These are phyloP conservation scores for Cavia aperea DNA, from an alignment of 2,113 vertebrate species.

Conservation along the genomic window DNA sequence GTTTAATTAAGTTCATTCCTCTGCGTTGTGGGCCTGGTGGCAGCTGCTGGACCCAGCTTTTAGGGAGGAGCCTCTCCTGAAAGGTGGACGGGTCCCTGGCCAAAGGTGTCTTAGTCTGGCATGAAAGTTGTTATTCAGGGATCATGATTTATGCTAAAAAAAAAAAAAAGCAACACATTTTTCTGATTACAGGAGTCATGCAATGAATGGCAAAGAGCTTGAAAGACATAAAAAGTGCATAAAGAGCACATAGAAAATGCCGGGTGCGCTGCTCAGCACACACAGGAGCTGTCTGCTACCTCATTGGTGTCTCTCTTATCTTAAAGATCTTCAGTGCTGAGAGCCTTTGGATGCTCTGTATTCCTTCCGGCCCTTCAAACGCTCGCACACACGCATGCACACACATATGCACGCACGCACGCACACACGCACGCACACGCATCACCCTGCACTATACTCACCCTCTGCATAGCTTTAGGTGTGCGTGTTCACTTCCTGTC, in stretches of 20 bases:
- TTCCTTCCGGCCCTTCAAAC: not conserved
- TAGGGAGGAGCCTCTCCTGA: not conserved
- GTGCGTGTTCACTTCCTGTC: not conserved
- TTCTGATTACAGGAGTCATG: not conserved
- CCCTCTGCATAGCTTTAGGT: not conserved
- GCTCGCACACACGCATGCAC: not conserved
- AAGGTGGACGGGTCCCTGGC: not conserved
- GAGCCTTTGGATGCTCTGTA: accelerated
- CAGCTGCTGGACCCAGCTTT: not conserved
- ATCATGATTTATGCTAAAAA: accelerated
- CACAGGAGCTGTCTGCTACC: not conserved
- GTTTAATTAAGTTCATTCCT: not conserved
- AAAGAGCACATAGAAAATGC: not conserved
- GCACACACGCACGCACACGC: no score
- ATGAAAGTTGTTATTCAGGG: not conserved
- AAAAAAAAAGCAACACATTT: not conserved
- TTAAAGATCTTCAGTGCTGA: not conserved
- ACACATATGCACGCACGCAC: accelerated
- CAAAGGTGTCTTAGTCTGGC: not conserved
- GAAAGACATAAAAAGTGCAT: not conserved
- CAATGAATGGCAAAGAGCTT: not conserved
- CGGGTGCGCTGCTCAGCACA: not conserved
- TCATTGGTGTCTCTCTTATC: not conserved
- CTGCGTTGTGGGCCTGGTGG: not conserved
- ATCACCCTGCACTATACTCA: not conserved